Conservation (phyloP, 1,140 invertebrate genomes). For the Agraylea sexmaculata region DNA sequence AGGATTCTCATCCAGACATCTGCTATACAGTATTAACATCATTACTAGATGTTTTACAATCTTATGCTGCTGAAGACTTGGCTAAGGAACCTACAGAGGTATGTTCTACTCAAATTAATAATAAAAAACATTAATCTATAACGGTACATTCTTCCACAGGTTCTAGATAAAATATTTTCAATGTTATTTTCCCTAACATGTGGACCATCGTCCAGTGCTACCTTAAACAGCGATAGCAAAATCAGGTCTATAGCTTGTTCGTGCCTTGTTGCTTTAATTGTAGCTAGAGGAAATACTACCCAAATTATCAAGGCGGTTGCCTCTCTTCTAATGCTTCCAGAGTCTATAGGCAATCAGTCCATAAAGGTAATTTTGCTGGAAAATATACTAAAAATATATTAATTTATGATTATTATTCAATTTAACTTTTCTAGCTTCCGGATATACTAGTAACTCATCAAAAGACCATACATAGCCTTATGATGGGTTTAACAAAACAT, state of each 20-base stretch:
- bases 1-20: slow-evolving; percentile 64
- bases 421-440: slow-evolving; percentile 55
- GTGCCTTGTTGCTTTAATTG: slow-evolving; percentile 78
- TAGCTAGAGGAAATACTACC: slow-evolving; percentile 89
- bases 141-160: slow-evolving; percentile 20
- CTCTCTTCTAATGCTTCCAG: slow-evolving; percentile 77
- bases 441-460: slow-evolving; percentile 75
- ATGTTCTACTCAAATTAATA: slow-evolving; percentile 6
- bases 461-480: slow-evolving; percentile 76
- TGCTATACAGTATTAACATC: slow-evolving; percentile 80
- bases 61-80: slow-evolving; percentile 75
- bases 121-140: background rate
- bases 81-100: slow-evolving; percentile 42
- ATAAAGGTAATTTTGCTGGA: slow-evolving; percentile 48
- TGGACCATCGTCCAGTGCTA: slow-evolving; percentile 32
- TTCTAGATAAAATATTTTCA: slow-evolving; percentile 29
- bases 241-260: slow-evolving; percentile 80
- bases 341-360: slow-evolving; percentile 62
- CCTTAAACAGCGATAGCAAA: slow-evolving; percentile 47
- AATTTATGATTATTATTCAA: background rate
- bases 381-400: background rate
- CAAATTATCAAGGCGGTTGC: slow-evolving; percentile 77
- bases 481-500: slow-evolving; percentile 69
- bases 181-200: slow-evolving; percentile 34
- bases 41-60: slow-evolving; percentile 82